Evolutionary conservation across 2,113 vertebrate species (phyloP).

Genomic region (Pygoscelis antarcticus): DNA sequence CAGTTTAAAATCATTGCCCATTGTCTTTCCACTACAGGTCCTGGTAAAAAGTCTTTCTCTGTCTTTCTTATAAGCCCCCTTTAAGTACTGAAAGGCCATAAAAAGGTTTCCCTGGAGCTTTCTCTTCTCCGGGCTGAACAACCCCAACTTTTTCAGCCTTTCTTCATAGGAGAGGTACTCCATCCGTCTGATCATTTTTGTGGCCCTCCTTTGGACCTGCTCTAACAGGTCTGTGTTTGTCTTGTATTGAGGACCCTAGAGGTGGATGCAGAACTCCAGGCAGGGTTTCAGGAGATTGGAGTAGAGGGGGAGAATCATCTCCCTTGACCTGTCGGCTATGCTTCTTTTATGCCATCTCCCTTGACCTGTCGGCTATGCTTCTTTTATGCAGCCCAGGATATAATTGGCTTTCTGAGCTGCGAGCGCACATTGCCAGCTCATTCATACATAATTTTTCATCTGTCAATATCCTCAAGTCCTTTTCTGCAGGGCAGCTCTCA

Average conservation of each 20-base stretch:
- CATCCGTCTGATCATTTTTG: background rate
- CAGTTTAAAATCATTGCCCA: background rate
- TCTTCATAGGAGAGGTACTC: background rate
- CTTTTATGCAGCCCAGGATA: background rate
- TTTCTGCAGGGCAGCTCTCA: background rate
- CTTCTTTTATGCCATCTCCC: background rate
- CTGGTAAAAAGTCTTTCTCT: background rate
- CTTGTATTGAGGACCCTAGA: background rate
- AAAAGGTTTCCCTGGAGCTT: background rate
- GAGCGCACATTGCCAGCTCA: fast-evolving
- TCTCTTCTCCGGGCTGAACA: background rate
- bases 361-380: background rate
- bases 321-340: background rate
- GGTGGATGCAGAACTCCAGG: background rate
- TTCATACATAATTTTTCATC: background rate
- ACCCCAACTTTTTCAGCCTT: too few relatives aligned
- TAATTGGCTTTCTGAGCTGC: background rate
- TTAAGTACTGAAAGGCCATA: background rate
- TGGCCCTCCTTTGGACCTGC: background rate
- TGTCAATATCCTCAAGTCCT: background rate
- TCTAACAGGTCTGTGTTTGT: background rate
- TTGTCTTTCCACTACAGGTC: background rate
- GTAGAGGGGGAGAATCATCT: background rate
- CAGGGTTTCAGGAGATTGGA: background rate
- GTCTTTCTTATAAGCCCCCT: background rate